Base-by-base conservation (phyloP, 2,797 vertebrate species). In the Labroides dimidiatus region DNA sequence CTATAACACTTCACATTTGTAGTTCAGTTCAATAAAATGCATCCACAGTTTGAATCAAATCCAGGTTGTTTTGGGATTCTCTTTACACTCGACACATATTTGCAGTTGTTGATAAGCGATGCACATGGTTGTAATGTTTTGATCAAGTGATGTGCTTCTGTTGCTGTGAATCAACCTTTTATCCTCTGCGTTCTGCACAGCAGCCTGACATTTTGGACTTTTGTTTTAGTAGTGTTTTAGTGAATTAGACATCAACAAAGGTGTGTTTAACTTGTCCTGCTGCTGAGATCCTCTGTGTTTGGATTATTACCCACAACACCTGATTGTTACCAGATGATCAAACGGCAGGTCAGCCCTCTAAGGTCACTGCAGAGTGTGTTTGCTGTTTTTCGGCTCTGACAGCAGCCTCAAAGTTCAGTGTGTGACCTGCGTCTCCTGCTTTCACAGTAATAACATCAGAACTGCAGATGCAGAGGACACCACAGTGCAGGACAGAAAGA, bases 401-500 rank as follows among this genome's bases (percentile, higher is more conserved):
- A 50, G 23, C 1, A 13, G 39, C 50, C 53, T 61, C 63, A 69
- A 30, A 49, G 68, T 56, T 73, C 19, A 13, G 30, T 10, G 21
- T 57, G 57, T 67, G 61, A 70, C 74, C 71, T 23, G 45, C 15
- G 21, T 36, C 54, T 59, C 15, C 24, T 60, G 77, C 78, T 82
- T 61, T 78, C 39, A 75, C 55, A n/a, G 43, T 74, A 75, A 76
- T 67, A 57, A 70, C 59, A 49, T 42, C 66, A 63, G 63, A 20
- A 51, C 37, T 51, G 2, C 44, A 51, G 53, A 59, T 48, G 62
- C 55, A 39, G 58, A 45, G 53, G 69, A 55, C 8, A 5, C n/a
- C 30, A 21, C 14, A 2, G 36, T 0, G 15, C 43, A 23, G 10
- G 2, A n/a, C 72, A 63, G 44, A 69, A 64, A 75, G 79, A 67